Conservation (phyloP, 1,140 invertebrate species). For the Vanessa atalanta region DNA sequence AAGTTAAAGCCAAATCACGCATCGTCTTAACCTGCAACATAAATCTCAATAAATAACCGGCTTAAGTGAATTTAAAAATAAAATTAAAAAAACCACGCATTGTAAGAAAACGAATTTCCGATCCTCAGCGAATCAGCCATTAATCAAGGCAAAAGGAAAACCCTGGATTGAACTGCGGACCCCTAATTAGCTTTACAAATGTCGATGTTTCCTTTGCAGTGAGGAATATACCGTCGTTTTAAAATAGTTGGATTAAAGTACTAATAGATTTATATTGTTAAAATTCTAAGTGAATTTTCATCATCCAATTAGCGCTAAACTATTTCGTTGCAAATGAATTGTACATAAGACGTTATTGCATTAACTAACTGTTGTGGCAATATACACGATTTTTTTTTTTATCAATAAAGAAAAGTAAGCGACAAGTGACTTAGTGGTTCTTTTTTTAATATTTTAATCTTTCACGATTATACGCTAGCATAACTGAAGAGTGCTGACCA, state of each 20-base stretch:
- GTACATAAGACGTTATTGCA: too few species aligned
- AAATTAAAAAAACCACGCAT: constrained; percentile 17
- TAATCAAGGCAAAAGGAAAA: constrained; percentile 29
- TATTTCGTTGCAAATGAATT: too few species aligned
- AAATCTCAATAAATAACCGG: constrained; percentile 14
- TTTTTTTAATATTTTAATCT: too few species aligned
- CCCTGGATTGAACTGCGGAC: constrained; percentile 29
- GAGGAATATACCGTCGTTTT: neutral
- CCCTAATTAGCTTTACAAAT: constrained; percentile 43
- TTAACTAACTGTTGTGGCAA: too few species aligned
- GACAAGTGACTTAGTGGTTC: too few species aligned
- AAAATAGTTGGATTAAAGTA: neutral
- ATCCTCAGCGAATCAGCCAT: constrained; percentile 22
- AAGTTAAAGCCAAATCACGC: neutral
- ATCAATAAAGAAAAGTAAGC: too few species aligned
- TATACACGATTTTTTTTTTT: too few species aligned
- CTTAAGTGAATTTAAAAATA: constrained; percentile 23
- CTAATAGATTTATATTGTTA: neutral
- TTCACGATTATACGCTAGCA: too few species aligned
- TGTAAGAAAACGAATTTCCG: constrained; percentile 29
- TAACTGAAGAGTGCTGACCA: too few species aligned
- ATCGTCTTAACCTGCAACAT: neutral
- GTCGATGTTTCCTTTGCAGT: constrained; percentile 7
- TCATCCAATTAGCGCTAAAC: too few species aligned
- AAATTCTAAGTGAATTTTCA: neutral